Percentiles rank a stretch among this genome's conserved stretches.
Conservation (phyloP, 1,140 invertebrate genomes). For the Himalopsyche phryganea region DNA sequence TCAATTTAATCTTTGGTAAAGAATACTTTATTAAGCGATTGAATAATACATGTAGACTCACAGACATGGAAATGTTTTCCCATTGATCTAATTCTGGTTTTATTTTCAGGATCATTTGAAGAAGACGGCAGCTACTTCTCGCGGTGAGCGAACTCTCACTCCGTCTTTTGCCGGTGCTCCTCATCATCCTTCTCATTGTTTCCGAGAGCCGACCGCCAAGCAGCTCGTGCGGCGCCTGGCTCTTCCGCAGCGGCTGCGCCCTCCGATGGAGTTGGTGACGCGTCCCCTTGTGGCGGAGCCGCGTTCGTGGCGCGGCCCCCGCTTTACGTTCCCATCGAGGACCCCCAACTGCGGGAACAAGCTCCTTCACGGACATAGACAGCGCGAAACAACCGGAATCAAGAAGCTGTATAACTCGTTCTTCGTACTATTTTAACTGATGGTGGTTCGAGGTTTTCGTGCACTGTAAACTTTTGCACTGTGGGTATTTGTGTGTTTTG, state of each 20-base stretch:
- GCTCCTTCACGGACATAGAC: constrained; percentile 72
- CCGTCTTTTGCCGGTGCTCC: too few relatives aligned
- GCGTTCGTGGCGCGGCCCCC: background rate
- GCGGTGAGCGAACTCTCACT: too few relatives aligned
- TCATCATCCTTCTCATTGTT: too few relatives aligned
- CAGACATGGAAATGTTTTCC: too few relatives aligned
- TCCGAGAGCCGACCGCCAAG: background rate
- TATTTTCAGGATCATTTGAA: too few relatives aligned
- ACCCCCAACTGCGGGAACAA: constrained; percentile 64
- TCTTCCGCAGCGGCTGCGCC: background rate
- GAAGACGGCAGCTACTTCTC: too few relatives aligned
- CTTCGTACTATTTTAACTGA: constrained; percentile 76
- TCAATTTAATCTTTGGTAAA: too few relatives aligned
- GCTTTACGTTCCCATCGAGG: constrained; percentile 41
- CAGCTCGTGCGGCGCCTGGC: background rate
- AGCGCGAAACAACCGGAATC: constrained; percentile 75
- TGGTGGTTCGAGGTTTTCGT: background rate
- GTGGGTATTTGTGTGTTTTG: background rate
- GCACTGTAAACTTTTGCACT: background rate
- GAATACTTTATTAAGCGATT: too few relatives aligned
- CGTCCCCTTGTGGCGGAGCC: background rate
- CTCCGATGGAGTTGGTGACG: constrained; percentile 14
- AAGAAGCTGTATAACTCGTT: constrained; percentile 82
- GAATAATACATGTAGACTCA: too few relatives aligned
- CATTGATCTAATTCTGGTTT: too few relatives aligned